These are phyloP conservation scores for Gymnocephalus cernua DNA, from an alignment of 2,113 vertebrate species.

Conservation along the genomic window DNA sequence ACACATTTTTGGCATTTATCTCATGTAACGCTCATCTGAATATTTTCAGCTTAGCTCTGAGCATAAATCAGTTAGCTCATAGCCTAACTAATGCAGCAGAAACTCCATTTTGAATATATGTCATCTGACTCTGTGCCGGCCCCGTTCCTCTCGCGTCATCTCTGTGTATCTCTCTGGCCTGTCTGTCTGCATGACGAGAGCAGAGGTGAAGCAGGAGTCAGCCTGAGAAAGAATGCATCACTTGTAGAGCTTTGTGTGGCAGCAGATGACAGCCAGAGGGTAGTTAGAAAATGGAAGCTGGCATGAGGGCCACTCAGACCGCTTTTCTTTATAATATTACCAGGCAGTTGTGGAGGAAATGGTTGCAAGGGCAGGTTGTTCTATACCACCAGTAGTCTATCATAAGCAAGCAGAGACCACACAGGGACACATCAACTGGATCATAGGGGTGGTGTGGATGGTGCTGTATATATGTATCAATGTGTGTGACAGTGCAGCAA, in stretches of 20 bases:
- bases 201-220: conserved; percentile 54
- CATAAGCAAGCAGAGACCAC: conserved; percentile 29
- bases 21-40: conserved; percentile 33
- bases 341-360: conserved; percentile 48
- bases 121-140: conserved; percentile 16
- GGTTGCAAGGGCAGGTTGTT: conserved; percentile 42
- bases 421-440: conserved; percentile 5
- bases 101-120: conserved; percentile 20
- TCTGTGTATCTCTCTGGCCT: conserved; percentile 38
- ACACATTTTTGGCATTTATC: conserved; percentile 30
- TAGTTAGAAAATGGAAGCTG: conserved; percentile 42
- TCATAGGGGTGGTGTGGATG: background rate
- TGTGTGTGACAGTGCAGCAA: conserved; percentile 10
- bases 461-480: conserved; percentile 19
- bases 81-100: conserved; percentile 23
- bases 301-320: conserved; percentile 53
- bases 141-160: conserved; percentile 26
- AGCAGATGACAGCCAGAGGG: conserved; percentile 67
- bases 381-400: conserved; percentile 39
- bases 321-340: conserved; percentile 64
- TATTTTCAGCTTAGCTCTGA: conserved; percentile 19
- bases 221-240: conserved; percentile 63
- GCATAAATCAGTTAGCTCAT: conserved; percentile 28
- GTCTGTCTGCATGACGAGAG: conserved; percentile 45
- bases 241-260: conserved; percentile 57